phyloP scores from a whole-genome alignment of 2,888 invertebrate genomes.

The Folsomia candida region DNA sequence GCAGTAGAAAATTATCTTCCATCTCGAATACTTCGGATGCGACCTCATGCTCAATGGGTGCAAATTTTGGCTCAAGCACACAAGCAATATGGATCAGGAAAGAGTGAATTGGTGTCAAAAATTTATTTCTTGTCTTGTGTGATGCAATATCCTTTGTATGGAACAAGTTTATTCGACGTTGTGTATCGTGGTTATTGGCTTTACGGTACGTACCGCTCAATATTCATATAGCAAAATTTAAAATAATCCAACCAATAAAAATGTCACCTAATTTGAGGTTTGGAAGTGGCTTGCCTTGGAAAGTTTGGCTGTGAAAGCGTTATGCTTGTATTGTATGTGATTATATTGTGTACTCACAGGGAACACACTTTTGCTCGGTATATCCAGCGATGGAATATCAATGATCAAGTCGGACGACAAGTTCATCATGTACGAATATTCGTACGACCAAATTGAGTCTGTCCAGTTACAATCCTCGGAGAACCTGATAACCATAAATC shows the following conservation, averaged over 20 bases:
- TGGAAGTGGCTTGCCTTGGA: no score
- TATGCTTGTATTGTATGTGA: not conserved
- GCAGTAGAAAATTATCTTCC: constrained; percentile 89
- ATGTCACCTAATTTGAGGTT: no score
- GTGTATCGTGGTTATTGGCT: constrained; percentile 64
- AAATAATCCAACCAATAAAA: no score
- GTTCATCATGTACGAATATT: constrained; percentile 84
- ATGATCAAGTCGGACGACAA: constrained; percentile 89
- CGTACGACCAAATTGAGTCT: constrained; percentile 85
- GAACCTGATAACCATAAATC: constrained; percentile 83
- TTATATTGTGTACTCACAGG: no score
- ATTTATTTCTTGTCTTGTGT: constrained; percentile 90
- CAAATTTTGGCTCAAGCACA: constrained; percentile 85
- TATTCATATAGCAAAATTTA: no score
- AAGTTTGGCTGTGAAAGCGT: no score
- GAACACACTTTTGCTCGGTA: constrained; percentile 69
- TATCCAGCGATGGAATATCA: constrained; percentile 86
- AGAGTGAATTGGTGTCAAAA: constrained; percentile 86
- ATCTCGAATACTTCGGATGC: constrained; percentile 72
- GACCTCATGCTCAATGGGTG: constrained; percentile 81
- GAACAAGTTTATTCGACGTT: constrained; percentile 81
- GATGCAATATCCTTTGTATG: constrained; percentile 92
- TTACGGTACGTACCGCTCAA: no score
- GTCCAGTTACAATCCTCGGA: constrained; percentile 88
- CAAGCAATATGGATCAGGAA: constrained; percentile 85